These are phyloP conservation scores for Dendropsophus ebraccatus DNA, from an alignment of 2,113 vertebrate species.

Conservation along the genomic window DNA sequence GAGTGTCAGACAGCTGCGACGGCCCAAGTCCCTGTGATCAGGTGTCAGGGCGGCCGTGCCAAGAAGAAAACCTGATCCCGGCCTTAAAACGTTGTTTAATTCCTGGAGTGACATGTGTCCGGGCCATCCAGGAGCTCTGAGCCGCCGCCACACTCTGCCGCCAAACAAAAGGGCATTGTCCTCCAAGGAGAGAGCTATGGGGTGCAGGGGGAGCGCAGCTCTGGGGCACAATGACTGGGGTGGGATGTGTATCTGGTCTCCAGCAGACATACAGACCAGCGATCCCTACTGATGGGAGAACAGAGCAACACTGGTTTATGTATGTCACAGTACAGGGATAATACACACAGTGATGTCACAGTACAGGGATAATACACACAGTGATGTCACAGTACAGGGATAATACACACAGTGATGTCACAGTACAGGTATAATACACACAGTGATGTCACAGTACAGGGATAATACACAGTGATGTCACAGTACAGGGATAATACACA, in stretches of 20 bases:
- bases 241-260: background rate
- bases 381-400: too few species aligned
- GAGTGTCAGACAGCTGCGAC: background rate
- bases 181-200: background rate
- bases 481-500: too few species aligned
- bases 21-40: background rate
- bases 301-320: too few species aligned
- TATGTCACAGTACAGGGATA: too few species aligned
- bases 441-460: too few species aligned
- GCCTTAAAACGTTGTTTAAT: conserved; percentile 30
- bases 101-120: background rate
- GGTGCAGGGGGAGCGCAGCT: background rate
- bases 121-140: conserved; percentile 8
- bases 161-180: conserved; percentile 37
- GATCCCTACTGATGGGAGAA: too few species aligned
- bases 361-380: too few species aligned
- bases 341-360: too few species aligned
- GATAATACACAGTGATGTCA: too few species aligned
- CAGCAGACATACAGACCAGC: background rate
- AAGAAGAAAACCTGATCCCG: conserved; percentile 46
- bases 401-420: too few species aligned
- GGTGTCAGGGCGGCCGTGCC: background rate
- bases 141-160: too few species aligned
- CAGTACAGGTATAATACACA: too few species aligned
- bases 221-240: background rate